phyloP scores from a whole-genome alignment of 2,888 invertebrate species.

The Crioceris asparagi region DNA sequence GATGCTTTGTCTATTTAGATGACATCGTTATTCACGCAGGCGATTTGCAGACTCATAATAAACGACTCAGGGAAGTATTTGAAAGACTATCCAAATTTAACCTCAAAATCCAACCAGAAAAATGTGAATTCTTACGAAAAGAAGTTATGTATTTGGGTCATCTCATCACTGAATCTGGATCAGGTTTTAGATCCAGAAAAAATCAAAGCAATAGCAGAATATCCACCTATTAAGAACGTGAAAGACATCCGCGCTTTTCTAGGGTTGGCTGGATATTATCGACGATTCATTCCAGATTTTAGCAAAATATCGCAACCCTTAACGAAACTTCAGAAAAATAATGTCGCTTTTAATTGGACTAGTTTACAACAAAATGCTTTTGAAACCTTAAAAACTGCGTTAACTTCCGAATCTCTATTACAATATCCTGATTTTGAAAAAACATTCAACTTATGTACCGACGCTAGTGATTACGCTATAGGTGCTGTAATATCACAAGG shows the following conservation, averaged over 20 bases:
- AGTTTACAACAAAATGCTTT: conserved; percentile 15
- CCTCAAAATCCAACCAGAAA: conserved; percentile 16
- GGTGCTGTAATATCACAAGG: conserved; percentile 22
- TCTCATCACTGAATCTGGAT: conserved; percentile 14
- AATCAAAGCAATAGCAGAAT: conserved; percentile 12
- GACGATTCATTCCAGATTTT: conserved; percentile 15
- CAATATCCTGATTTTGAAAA: conserved; percentile 26
- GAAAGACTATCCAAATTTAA: conserved; percentile 11
- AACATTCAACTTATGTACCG: conserved; percentile 27
- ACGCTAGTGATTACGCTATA: conserved; percentile 27
- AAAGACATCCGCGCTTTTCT: too few relatives aligned
- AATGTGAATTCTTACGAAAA: conserved; percentile 16
- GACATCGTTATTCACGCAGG: conserved; percentile 27
- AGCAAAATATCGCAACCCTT: conserved; percentile 14
- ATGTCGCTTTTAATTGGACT: conserved; percentile 11
- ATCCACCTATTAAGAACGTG: too few relatives aligned
- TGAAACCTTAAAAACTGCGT: conserved; percentile 16
- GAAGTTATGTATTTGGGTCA: conserved; percentile 17
- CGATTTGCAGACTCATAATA: conserved; percentile 20
- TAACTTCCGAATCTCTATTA: conserved; percentile 14
- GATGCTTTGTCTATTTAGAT: conserved; percentile 31
- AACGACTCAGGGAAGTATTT: conserved; percentile 17
- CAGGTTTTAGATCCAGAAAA: conserved; percentile 15
- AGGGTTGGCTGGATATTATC: conserved; percentile 17
- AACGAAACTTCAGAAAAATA: conserved; percentile 15